Conservation (phyloP, 2,888 invertebrate species). For the Nomada lathburiana region DNA sequence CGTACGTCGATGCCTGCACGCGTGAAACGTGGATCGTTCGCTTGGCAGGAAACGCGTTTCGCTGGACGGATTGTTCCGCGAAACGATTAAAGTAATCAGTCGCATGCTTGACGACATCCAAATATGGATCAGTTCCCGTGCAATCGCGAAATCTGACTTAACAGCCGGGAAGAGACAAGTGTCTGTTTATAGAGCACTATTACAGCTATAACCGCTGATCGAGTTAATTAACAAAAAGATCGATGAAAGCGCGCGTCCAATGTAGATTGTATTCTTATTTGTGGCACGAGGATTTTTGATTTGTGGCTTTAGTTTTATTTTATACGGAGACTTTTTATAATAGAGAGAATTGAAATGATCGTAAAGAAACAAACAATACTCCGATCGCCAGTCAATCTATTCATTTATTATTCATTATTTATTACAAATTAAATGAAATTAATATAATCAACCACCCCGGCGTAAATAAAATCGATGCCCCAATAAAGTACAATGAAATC, state of each 20-base stretch:
- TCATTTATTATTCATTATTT: too few relatives aligned
- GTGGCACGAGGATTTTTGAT: too few relatives aligned
- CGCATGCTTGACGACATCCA: constrained; percentile 43
- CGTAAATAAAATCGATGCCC: neutral
- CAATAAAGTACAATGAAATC: too few relatives aligned
- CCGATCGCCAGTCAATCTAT: too few relatives aligned
- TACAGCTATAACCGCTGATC: constrained; percentile 43
- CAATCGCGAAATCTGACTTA: constrained; percentile 65
- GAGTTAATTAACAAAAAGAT: constrained; percentile 37
- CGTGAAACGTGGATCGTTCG: constrained; percentile 39
- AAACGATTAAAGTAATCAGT: constrained; percentile 70
- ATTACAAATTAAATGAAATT: too few relatives aligned
- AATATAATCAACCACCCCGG: too few relatives aligned
- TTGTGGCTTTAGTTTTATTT: too few relatives aligned
- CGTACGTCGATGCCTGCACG: too few relatives aligned
- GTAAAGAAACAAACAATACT: too few relatives aligned
- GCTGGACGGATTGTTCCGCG: constrained; percentile 61
- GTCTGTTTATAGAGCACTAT: constrained; percentile 44
- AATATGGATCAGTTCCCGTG: constrained; percentile 57
- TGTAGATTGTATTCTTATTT: neutral
- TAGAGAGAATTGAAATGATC: too few relatives aligned
- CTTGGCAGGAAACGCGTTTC: constrained; percentile 45
- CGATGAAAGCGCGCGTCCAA: constrained; percentile 47
- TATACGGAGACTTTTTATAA: too few relatives aligned
- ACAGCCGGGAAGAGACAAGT: constrained; percentile 41